Base-by-base conservation (phyloP, 2,888 invertebrate genomes). In the Agonopterix subpropinquella region DNA sequence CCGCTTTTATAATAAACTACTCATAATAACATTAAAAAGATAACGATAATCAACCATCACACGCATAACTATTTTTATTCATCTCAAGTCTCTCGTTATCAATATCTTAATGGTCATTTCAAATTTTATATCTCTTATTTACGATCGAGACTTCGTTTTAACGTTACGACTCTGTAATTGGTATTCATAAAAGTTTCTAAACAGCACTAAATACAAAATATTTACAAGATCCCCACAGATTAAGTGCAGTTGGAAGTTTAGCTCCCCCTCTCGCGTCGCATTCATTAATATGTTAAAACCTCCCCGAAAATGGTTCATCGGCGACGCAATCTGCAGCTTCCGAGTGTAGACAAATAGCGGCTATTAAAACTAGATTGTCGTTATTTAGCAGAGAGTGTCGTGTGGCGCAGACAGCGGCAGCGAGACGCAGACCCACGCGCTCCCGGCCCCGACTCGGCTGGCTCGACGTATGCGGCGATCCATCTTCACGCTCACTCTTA, bases 321-420 rank as follows among this genome's bases (percentile, higher is more conserved):
- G 58, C 41, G 15, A 11, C 36, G 41, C 56, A 55, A 57, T 61
- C 39, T 39, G 39, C 39, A 39, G 39, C 39, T n/a, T 39, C 39
- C 39, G 39, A 39, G 39, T 39, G 39, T 53, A 52, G 67, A 77
- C 73, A 77, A 79, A 78, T 71, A 67, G 71, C 66, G 48, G 67
- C 68, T 74, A 77, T 79, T 78, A 77, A 75, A 72, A 70, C 69
- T 71, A 73, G 70, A 75, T 77, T 72, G 74, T 73, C 69, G 72
- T 79, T 71, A 72, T 78, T 80, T 76, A 73, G 69, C 72, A 48
- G 39, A 39, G 39, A 10, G 39, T 39, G 39, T 11, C 9, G 47
- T 8, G 42, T 11, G 54, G 36, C 41, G 45, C 47, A 48, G 53
- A 45, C 47, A 58, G 45, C 43, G 53, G 45, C 47, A 58, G 45